phyloP scores from a whole-genome alignment of 2,888 invertebrate species.

The Dendrolimus pini region DNA sequence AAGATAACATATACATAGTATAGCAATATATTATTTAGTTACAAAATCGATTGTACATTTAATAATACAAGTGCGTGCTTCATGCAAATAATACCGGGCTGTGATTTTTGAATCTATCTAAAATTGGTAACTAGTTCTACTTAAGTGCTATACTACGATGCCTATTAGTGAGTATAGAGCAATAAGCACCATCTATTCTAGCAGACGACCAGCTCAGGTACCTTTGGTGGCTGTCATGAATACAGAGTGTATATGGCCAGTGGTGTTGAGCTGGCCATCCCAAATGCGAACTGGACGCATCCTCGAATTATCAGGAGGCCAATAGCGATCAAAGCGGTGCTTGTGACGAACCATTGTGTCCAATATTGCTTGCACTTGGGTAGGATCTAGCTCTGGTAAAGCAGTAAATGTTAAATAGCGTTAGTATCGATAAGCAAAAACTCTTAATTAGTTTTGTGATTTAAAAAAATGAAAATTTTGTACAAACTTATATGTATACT shows the following conservation, averaged over 20 bases:
- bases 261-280: conserved; percentile 53
- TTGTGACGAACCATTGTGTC: conserved; percentile 50
- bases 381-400: conserved; percentile 64
- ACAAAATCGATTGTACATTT: no score
- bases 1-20: no score
- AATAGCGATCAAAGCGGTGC: conserved; percentile 52
- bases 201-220: conserved; percentile 33
- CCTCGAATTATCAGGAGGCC: conserved; percentile 48
- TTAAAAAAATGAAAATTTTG: no score
- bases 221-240: conserved; percentile 62
- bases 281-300: conserved; percentile 44
- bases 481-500: no score
- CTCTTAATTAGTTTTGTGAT: no score
- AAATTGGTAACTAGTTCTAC: no score
- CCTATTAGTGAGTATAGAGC: no score
- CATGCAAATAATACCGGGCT: no score
- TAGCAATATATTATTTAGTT: no score
- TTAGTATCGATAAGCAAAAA: conserved; percentile 29
- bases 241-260: conserved; percentile 46
- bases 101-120: no score
- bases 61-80: no score
- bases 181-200: conserved; percentile 33
- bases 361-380: conserved; percentile 63
- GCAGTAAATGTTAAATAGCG: conserved; percentile 39
- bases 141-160: no score